Base-by-base conservation (phyloP, 2,888 invertebrate genomes). In the Cenopis cana region DNA sequence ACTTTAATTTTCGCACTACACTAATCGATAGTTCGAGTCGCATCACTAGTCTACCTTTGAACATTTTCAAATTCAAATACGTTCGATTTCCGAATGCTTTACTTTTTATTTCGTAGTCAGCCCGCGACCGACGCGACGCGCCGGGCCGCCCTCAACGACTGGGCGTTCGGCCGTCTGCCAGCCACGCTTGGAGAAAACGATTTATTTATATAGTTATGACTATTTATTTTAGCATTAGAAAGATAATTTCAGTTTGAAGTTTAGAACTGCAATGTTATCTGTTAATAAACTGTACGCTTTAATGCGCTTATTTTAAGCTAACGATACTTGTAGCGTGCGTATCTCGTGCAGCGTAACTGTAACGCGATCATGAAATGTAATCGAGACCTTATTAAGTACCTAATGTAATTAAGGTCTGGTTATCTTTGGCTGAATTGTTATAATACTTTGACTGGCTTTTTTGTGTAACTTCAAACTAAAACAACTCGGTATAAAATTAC, bases 121-220 rank as follows among this genome's bases (percentile, higher is more conserved):
- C 81, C 77, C 69, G 80, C 79, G 85, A 87, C 55, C 55, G 87
- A 80, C 82, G 79, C 84, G 87, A 82, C 89, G 87, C 89, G 82
- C 78, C 88, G 86, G 88, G 85, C 80, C 86, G 86, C 85, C 82
- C 85, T 83, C 85, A 81, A 84, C 86, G 89, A 91, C 91, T 91
- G 92, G 83, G 83, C 81, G 79, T 86, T 89, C 89, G 90, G 90
- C 89, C 82, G 85, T 75, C 85, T 90, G 91, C 92, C 92, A 91
- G 89, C 85, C 87, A 89, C 85, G 89, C 86, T 84, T 85, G 81
- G 86, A 81, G 88, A 89, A 91, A 89, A 89, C n/a, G 85, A 89
- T 91, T 82, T 83, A 91, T 90, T 90, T 90, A 85, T 87, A 85
- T 90, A 84, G 85, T 89, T 89, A 89, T 88, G 86, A 87, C 84